phyloP scores from a whole-genome alignment of 1,140 invertebrate species.

The Polypedilum vanderplanki region DNA sequence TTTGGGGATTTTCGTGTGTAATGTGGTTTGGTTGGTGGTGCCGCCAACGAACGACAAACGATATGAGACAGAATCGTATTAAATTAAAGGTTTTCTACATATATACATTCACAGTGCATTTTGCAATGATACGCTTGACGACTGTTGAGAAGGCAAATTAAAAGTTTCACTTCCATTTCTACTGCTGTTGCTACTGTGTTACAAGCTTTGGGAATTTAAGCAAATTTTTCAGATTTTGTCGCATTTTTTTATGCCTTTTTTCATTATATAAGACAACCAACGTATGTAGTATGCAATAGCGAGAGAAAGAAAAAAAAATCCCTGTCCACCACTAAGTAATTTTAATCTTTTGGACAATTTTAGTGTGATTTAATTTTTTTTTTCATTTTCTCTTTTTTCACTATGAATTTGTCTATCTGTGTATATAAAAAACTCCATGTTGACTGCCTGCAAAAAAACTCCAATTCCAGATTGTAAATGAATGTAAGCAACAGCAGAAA shows the following conservation, averaged over 20 bases:
- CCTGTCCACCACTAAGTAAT: conserved; percentile 25
- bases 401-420: too few relatives aligned
- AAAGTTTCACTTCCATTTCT: background rate
- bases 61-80: background rate
- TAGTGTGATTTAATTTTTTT: conserved; percentile 9
- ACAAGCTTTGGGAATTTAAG: conserved; percentile 12
- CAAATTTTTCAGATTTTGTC: conserved; percentile 19
- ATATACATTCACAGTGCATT: background rate
- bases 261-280: background rate
- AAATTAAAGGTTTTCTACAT: background rate
- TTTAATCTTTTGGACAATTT: conserved; percentile 26
- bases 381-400: background rate
- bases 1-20: background rate
- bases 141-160: conserved; percentile 17
- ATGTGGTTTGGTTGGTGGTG: background rate
- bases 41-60: background rate
- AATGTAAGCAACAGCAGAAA: too few relatives aligned
- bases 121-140: conserved; percentile 10
- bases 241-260: conserved; percentile 3
- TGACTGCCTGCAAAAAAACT: too few relatives aligned
- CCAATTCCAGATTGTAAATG: too few relatives aligned
- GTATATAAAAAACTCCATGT: too few relatives aligned
- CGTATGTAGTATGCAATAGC: background rate
- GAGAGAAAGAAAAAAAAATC: conserved; percentile 3
- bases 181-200: background rate